phyloP scores from a whole-genome alignment of 2,888 invertebrate species.

The Dasysyrphus albostriatus region DNA sequence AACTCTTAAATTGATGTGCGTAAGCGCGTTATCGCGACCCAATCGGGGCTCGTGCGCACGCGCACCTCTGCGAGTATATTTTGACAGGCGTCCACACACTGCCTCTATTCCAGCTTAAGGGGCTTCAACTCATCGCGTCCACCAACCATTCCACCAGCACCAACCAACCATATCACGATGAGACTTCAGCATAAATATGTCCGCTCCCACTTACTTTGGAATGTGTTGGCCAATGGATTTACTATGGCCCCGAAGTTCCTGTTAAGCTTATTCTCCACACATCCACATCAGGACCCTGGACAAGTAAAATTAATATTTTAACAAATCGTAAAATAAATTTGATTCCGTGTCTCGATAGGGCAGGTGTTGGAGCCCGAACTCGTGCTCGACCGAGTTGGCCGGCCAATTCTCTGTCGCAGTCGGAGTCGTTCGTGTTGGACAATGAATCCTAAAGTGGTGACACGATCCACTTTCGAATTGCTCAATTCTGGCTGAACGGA shows the following conservation, averaged over 20 bases:
- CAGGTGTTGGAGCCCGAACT: conserved; percentile 60
- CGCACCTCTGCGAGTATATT: conserved; percentile 62
- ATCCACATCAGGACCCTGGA: conserved; percentile 43
- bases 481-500: conserved; percentile 47
- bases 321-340: conserved; percentile 76
- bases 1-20: conserved; percentile 76
- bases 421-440: neutral
- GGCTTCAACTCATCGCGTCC: conserved; percentile 55
- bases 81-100: conserved; percentile 67
- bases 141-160: conserved; percentile 14
- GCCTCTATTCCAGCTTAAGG: conserved; percentile 49
- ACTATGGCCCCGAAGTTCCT: conserved; percentile 51
- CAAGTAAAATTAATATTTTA: conserved; percentile 72
- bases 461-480: conserved; percentile 75
- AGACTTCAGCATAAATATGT: conserved; percentile 74
- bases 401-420: neutral
- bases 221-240: conserved; percentile 70
- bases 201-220: conserved; percentile 73
- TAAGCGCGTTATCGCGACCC: conserved; percentile 75
- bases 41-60: conserved; percentile 71
- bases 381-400: neutral
- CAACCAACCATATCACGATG: conserved; percentile 73
- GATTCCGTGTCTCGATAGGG: conserved; percentile 67
- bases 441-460: conserved; percentile 68
- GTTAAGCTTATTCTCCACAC: conserved; percentile 38